Evolutionary conservation across 1,140 invertebrate genomes (phyloP).

Genomic region (Drosophila kanapiae): DNA sequence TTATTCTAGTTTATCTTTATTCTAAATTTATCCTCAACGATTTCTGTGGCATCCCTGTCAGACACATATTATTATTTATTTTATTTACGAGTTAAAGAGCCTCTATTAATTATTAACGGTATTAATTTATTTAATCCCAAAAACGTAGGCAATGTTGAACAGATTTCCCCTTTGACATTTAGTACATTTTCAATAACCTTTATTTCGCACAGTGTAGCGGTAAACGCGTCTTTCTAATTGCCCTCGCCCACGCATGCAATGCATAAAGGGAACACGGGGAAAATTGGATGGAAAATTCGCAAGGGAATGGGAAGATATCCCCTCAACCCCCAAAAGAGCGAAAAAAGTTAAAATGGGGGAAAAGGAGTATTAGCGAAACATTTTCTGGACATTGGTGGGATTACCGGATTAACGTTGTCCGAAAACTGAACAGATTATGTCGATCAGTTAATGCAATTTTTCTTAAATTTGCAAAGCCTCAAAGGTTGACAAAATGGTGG

Average conservation of each 20-base stretch:
- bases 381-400: conserved; percentile 7
- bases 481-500: no score
- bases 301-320: neutral
- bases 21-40: no score
- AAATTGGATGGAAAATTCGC: conserved; percentile 2
- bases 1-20: no score
- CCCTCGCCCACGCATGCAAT: conserved; percentile 13
- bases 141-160: no score
- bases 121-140: no score
- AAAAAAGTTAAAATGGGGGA: conserved; percentile 8
- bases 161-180: neutral
- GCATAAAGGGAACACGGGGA: conserved; percentile 16
- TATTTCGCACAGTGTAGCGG: conserved; percentile 5
- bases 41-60: no score
- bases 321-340: conserved; percentile 8
- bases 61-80: no score
- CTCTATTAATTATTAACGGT: no score
- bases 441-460: conserved; percentile 6
- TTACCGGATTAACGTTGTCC: conserved; percentile 9
- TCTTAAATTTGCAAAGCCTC: no score
- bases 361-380: conserved; percentile 12
- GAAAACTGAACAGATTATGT: neutral
- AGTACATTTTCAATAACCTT: neutral
- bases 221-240: conserved; percentile 47
- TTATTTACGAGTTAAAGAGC: no score